Evolutionary conservation across 2,113 vertebrate genomes (phyloP), one percentile per base, ranked within the genome.

Genomic region (Sterrhoptilus dennistouni): DNA sequence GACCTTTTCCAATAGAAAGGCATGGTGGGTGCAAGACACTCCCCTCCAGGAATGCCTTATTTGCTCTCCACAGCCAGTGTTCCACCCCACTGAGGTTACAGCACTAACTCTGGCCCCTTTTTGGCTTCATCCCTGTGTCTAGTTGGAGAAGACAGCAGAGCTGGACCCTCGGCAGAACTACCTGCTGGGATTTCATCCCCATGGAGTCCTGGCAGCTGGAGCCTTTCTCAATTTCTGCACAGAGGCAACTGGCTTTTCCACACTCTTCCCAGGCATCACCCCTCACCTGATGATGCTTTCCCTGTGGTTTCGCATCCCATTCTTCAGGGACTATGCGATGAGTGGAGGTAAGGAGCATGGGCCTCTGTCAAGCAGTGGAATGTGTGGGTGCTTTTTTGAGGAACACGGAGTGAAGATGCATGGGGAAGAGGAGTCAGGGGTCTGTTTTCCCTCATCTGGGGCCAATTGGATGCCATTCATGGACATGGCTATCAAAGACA

Each of bases 301-400:
- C 8, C 54, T 99, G 9, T 99, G 99, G 99, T 99, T 99, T 98
- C 96, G 98, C 35, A 11, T 94, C 11, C 99, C 99, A 0, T 99
- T 99, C 97, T 98, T 99, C 95, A 98, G 99, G 83, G 99, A 99
- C 56, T 99, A 98, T 94, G 71, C 99, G 79, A 99, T 99, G 99
- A 96, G 86, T 2, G 98, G 93, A 96, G 99, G 99, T 99, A 91
- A 97, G 97, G 45, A 40, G 20, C 14, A 2, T 0, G 15, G 71
- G 23, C 11, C 15, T 63, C 36, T 17, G 20, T 22, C 20, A 38
- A 33, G 40, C 0, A 5, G 11, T 25, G 50, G 25, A 27, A 14
- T 35, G 5, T 22, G 17, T 40, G 42, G 53, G 14, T 27, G 11
- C 29, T 57, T 68, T 83, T 70, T 19, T 7, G 23, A 53, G 38